phyloP scores from a whole-genome alignment of 2,113 vertebrate genomes.

The human (Homo sapiens) region DNA sequence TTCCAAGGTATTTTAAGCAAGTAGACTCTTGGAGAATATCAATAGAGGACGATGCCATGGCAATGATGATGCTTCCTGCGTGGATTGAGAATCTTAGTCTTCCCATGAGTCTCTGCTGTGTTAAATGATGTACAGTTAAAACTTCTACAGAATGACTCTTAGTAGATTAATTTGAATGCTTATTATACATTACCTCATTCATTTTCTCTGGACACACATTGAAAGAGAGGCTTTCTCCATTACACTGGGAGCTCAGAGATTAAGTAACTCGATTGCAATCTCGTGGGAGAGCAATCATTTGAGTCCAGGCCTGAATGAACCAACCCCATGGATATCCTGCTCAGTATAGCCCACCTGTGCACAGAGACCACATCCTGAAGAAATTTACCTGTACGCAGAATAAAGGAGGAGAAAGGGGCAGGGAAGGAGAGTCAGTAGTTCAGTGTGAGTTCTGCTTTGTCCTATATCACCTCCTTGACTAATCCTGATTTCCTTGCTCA shows the following conservation, averaged over 20 bases:
- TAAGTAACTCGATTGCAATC: background rate
- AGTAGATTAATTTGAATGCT: constrained; percentile 3
- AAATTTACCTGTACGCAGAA: background rate
- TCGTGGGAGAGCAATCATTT: background rate
- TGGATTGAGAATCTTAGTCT: background rate
- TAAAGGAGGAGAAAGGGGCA: background rate
- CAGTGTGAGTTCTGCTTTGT: background rate
- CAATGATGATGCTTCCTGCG: background rate
- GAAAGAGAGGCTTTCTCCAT: background rate
- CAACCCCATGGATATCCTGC: background rate
- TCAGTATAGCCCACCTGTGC: background rate
- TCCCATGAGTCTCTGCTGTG: background rate
- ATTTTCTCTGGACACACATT: background rate
- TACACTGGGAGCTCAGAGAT: background rate
- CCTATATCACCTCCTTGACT: background rate
- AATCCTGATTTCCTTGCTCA: background rate
- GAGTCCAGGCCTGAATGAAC: background rate
- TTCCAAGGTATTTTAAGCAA: background rate
- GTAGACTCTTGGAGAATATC: background rate
- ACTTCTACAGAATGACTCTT: background rate
- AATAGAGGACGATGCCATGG: background rate
- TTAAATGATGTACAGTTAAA: background rate
- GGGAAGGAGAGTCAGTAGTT: background rate
- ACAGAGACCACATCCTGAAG: background rate
- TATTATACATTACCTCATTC: background rate